These are phyloP conservation scores for Strix occidentalis DNA, from an alignment of 2,797 vertebrate genomes.

Conservation along the genomic window DNA sequence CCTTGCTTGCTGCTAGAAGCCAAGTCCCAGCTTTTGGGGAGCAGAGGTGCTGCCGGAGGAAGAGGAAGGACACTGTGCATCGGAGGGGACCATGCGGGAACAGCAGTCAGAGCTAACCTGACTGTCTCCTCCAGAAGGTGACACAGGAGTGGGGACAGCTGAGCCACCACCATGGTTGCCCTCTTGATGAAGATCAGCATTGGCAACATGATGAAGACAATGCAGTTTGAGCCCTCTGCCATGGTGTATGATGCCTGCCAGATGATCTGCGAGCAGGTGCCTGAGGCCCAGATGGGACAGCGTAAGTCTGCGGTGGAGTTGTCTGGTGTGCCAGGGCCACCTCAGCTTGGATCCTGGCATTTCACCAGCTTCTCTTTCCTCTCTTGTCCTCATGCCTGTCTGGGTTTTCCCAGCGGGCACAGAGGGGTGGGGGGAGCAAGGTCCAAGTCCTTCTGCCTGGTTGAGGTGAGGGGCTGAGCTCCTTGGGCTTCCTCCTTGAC, in stretches of 20 bases:
- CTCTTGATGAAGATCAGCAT: constrained; percentile 93
- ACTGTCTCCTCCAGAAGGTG: constrained; percentile 20
- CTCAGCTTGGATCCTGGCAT: background rate
- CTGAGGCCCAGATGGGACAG: constrained; percentile 88
- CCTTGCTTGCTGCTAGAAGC: background rate
- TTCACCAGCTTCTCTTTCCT: background rate
- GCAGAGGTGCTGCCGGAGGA: background rate
- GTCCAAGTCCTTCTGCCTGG: no score
- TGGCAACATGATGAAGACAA: constrained; percentile 85
- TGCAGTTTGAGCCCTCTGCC: constrained; percentile 91
- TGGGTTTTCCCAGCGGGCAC: background rate
- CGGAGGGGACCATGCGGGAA: background rate
- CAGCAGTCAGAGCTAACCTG: background rate
- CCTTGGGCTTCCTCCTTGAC: background rate
- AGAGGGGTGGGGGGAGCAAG: background rate
- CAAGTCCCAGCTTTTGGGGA: background rate
- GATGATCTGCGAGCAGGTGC: constrained; percentile 89
- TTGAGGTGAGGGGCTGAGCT: background rate
- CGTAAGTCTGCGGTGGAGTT: constrained; percentile 77
- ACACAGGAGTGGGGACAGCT: constrained; percentile 26
- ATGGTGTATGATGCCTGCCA: constrained; percentile 93
- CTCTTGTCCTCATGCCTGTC: background rate
- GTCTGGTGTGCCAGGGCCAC: background rate
- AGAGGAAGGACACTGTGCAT: background rate
- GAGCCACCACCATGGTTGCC: constrained; percentile 81